phyloP scores from a whole-genome alignment of 2,888 invertebrate species.

The Trachelus troglodyta region DNA sequence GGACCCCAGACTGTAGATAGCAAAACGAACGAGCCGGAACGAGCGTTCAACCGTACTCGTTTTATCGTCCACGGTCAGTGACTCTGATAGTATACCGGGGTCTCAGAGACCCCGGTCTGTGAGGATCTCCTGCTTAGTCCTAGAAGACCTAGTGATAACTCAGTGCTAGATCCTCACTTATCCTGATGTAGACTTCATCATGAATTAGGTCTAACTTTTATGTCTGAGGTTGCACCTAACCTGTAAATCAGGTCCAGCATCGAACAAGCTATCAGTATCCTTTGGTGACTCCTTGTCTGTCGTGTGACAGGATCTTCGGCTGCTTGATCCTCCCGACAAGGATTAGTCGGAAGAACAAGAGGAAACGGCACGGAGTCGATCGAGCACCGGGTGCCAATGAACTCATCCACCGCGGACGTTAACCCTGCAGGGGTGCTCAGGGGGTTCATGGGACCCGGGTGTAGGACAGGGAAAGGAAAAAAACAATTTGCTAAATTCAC shows the following conservation, averaged over 20 bases:
- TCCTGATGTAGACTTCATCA: neutral
- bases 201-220: neutral
- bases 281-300: neutral
- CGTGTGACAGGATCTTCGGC: neutral
- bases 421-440: conserved; percentile 19
- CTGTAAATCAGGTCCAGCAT: neutral
- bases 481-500: neutral
- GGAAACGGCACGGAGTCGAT: conserved; percentile 22
- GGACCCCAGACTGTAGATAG: neutral
- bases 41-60: conserved; percentile 44
- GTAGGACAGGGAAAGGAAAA: neutral
- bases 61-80: conserved; percentile 42
- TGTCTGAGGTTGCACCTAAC: neutral
- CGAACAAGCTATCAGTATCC: neutral
- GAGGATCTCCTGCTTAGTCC: neutral
- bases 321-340: neutral
- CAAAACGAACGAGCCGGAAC: conserved; percentile 43
- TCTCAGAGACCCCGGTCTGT: neutral
- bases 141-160: neutral
- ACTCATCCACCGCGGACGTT: conserved; percentile 35
- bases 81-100: conserved; percentile 27
- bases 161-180: neutral
- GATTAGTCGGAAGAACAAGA: neutral
- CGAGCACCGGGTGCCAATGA: conserved; percentile 32
- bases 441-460: neutral